Conservation (phyloP, 2,888 invertebrate genomes). For the Polymixis flavicincta region DNA sequence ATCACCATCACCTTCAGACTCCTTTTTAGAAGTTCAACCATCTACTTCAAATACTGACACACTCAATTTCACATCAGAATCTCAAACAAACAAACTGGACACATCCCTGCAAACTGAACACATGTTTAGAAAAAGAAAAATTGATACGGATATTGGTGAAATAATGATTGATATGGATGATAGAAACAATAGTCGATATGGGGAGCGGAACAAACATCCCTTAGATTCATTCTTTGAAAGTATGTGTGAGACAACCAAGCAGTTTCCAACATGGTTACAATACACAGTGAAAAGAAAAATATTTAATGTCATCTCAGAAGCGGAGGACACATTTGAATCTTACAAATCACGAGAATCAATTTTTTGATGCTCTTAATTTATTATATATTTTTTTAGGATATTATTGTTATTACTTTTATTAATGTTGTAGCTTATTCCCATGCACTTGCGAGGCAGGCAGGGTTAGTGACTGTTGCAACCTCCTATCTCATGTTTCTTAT, state of each 20-base stretch:
- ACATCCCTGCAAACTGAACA: slow-evolving; percentile 55
- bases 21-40: slow-evolving; percentile 62
- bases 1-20: slow-evolving; percentile 61
- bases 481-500: neutral
- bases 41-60: slow-evolving; percentile 63
- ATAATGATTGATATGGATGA: slow-evolving; percentile 68
- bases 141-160: slow-evolving; percentile 63
- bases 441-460: neutral
- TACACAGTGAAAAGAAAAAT: slow-evolving; percentile 68
- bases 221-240: slow-evolving; percentile 67
- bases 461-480: neutral
- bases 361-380: slow-evolving; percentile 47
- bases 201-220: slow-evolving; percentile 57
- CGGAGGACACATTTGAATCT: slow-evolving; percentile 66
- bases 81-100: slow-evolving; percentile 52
- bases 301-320: slow-evolving; percentile 65
- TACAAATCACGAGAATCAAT: slow-evolving; percentile 65
- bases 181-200: slow-evolving; percentile 43
- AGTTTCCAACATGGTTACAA: slow-evolving; percentile 65
- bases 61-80: slow-evolving; percentile 55
- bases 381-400: slow-evolving; percentile 23
- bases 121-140: slow-evolving; percentile 62
- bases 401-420: slow-evolving; percentile 6
- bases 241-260: slow-evolving; percentile 68
- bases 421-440: neutral